Percentiles rank a stretch among this genome's conserved stretches.
Evolutionary conservation across 2,888 invertebrate genomes (phyloP).

Genomic region (Schizaphis graminum): DNA sequence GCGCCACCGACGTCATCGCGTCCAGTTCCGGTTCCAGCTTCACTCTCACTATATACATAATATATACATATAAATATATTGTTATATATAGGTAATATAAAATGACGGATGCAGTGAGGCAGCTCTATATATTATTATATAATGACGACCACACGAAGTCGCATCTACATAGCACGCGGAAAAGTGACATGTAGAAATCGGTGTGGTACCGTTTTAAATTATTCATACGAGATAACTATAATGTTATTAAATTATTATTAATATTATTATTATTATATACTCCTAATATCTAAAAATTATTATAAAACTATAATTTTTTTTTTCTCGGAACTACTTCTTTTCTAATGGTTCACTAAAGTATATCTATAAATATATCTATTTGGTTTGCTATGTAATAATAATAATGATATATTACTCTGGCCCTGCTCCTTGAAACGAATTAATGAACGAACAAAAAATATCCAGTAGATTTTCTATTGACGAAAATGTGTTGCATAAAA

Average conservation of each 20-base stretch:
- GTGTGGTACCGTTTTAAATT: not conserved
- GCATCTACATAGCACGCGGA: not conserved
- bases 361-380: not conserved
- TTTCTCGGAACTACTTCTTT: conserved; percentile 13
- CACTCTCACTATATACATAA: not conserved
- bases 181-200: not conserved
- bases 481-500: not conserved
- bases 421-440: conserved; percentile 35
- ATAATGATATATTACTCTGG: not conserved
- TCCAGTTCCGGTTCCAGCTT: not conserved
- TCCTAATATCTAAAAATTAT: conserved; percentile 4
- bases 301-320: conserved; percentile 8
- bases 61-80: not conserved
- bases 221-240: not conserved
- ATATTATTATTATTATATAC: conserved; percentile 21
- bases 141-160: not conserved
- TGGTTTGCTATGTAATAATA: conserved; percentile 31
- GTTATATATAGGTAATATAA: not conserved
- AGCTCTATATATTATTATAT: not conserved
- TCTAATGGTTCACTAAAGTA: not conserved
- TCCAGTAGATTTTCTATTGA: not conserved
- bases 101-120: not conserved
- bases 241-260: conserved; percentile 28
- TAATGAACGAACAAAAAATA: not conserved
- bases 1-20: not conserved